Percentiles rank a stretch among this genome's conserved stretches.
Evolutionary conservation across 2,113 vertebrate genomes (phyloP).

Genomic region (Microtus richardsoni): DNA sequence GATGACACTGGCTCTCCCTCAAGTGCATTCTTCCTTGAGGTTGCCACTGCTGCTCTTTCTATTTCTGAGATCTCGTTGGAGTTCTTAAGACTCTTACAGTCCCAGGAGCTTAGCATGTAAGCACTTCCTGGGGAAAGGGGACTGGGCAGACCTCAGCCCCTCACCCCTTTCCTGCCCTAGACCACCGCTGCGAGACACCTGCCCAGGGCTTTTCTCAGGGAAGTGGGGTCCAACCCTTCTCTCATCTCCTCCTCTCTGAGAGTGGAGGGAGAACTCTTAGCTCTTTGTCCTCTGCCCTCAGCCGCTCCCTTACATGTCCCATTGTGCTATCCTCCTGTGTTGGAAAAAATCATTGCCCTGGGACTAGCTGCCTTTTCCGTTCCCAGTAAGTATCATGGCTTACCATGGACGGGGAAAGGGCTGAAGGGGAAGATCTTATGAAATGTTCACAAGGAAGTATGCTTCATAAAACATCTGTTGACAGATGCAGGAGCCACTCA

Average conservation of each 20-base stretch:
- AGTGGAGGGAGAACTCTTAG: background rate
- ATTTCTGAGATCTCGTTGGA: background rate
- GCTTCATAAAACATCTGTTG: background rate
- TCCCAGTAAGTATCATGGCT: background rate
- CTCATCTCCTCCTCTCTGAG: background rate
- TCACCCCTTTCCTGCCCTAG: background rate
- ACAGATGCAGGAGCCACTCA: background rate
- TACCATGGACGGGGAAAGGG: background rate
- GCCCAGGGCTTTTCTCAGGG: background rate
- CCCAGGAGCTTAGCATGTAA: background rate
- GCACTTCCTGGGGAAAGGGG: background rate
- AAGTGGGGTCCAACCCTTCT: background rate
- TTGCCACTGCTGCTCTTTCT: background rate
- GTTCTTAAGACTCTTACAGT: background rate
- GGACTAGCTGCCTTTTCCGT: background rate
- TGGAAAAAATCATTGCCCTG: background rate
- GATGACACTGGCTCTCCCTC: background rate
- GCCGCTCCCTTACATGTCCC: background rate
- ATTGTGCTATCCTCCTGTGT: background rate
- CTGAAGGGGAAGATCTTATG: background rate
- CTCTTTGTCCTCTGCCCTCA: background rate
- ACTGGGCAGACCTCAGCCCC: background rate
- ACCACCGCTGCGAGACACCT: background rate
- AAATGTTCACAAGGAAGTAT: background rate
- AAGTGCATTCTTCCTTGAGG: background rate